A percentile compares a stretch with the other conserved stretches of the same genome.
phyloP scores from a whole-genome alignment of 2,888 invertebrate species.

The Chloroclysta siterata region DNA sequence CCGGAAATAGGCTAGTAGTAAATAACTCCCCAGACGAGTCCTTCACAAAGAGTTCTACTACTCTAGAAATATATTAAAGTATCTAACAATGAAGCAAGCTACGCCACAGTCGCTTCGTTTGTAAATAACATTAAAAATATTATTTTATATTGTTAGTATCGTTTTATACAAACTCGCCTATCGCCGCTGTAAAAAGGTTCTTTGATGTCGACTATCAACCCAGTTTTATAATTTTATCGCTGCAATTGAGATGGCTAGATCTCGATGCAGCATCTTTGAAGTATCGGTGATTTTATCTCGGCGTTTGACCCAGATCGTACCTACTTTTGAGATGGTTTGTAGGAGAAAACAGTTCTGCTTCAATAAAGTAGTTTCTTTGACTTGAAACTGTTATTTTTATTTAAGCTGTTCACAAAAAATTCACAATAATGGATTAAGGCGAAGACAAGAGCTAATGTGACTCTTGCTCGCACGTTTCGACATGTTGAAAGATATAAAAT shows the following conservation, averaged over 20 bases:
- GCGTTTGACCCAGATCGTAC: conserved; percentile 52
- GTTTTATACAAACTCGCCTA: conserved; percentile 22
- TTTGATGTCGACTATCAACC: conserved; percentile 39
- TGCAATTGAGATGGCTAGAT: conserved; percentile 48
- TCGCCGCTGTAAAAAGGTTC: conserved; percentile 27
- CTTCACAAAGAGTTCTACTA: too few species aligned
- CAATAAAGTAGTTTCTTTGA: conserved; percentile 3
- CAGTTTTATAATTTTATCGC: conserved; percentile 46
- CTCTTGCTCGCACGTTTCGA: too few species aligned
- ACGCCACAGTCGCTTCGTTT: background rate
- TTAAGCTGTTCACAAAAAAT: too few species aligned
- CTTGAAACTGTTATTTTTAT: background rate
- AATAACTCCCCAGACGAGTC: too few species aligned
- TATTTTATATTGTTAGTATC: conserved; percentile 17
- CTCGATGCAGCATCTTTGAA: conserved; percentile 52
- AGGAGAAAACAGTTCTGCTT: conserved; percentile 19
- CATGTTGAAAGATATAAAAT: too few species aligned
- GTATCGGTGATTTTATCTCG: conserved; percentile 59
- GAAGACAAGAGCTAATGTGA: too few species aligned
- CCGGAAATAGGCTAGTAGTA: too few species aligned
- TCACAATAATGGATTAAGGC: too few species aligned
- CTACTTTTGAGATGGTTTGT: conserved; percentile 37
- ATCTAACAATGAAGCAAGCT: background rate
- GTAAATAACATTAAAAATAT: background rate
- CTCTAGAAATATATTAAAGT: too few species aligned